phyloP scores from a whole-genome alignment of 2,797 vertebrate genomes.

The Valencia hispanica region DNA sequence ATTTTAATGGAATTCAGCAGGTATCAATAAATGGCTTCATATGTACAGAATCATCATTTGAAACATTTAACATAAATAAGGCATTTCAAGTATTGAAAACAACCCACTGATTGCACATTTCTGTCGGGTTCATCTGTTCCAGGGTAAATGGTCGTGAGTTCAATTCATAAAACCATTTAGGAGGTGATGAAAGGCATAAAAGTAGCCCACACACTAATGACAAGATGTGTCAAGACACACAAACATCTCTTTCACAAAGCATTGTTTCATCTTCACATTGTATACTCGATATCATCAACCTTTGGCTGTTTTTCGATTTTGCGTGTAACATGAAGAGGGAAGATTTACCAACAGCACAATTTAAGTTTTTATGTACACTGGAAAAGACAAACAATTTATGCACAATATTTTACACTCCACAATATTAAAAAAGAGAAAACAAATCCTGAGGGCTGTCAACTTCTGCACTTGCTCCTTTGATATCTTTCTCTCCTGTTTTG shows the following conservation, averaged over 20 bases:
- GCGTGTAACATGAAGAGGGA: constrained; percentile 34
- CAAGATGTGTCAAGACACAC: constrained; percentile 61
- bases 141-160: constrained; percentile 46
- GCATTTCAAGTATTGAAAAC: constrained; percentile 79
- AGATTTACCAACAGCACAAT: constrained; percentile 59
- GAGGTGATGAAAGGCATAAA: constrained; percentile 60
- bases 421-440: constrained; percentile 46
- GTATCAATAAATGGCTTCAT: constrained; percentile 64
- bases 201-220: constrained; percentile 64
- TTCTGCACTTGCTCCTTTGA: constrained; percentile 48
- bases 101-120: constrained; percentile 66
- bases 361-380: constrained; percentile 60
- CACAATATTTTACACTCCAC: constrained; percentile 65
- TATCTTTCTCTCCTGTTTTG: constrained; percentile 42
- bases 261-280: constrained; percentile 18
- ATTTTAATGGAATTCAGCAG: constrained; percentile 75
- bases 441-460: constrained; percentile 74
- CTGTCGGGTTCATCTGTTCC: constrained; percentile 64
- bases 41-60: constrained; percentile 66
- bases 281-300: constrained; percentile 22
- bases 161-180: constrained; percentile 53
- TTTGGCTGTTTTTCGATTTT: constrained; percentile 58
- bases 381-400: constrained; percentile 69
- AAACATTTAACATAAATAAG: constrained; percentile 78
- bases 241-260: constrained; percentile 30